These are phyloP conservation scores for Siphonodentalium dalli DNA, from an alignment of 2,888 invertebrate species.

Conservation along the genomic window DNA sequence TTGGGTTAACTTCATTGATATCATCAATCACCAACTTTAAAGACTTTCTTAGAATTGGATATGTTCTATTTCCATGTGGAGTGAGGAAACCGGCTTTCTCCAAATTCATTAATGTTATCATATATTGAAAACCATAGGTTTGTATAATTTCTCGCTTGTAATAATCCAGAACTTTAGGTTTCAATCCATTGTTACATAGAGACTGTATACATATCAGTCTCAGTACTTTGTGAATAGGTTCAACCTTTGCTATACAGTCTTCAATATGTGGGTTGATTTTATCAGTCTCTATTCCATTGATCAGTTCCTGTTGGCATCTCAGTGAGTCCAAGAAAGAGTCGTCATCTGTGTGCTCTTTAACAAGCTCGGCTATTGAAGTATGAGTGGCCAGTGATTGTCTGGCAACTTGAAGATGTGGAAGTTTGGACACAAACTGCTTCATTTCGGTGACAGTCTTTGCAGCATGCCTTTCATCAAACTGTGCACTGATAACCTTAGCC, in stretches of 20 bases:
- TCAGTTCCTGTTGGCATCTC: slow-evolving; percentile 87
- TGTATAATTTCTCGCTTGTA: slow-evolving; percentile 79
- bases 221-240: slow-evolving; percentile 80
- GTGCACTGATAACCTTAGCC: slow-evolving; percentile 84
- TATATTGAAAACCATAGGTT: slow-evolving; percentile 86
- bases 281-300: slow-evolving; percentile 86
- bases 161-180: slow-evolving; percentile 81
- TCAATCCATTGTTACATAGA: slow-evolving; percentile 88
- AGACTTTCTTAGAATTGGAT: slow-evolving; percentile 69
- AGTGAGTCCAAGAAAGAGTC: slow-evolving; percentile 81
- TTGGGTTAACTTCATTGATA: slow-evolving; percentile 81
- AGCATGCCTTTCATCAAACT: slow-evolving; percentile 78
- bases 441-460: slow-evolving; percentile 94
- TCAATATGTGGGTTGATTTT: slow-evolving; percentile 88
- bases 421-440: slow-evolving; percentile 87
- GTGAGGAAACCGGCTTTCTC: slow-evolving; percentile 86
- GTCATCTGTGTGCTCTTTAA: slow-evolving; percentile 83
- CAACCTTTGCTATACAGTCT: slow-evolving; percentile 86
- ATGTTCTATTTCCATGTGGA: slow-evolving; percentile 70
- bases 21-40: slow-evolving; percentile 88
- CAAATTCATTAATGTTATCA: slow-evolving; percentile 83
- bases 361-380: slow-evolving; percentile 90
- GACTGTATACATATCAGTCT: slow-evolving; percentile 93
- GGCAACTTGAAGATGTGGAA: slow-evolving; percentile 85
- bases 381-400: slow-evolving; percentile 76